A percentile compares a stretch with the other conserved stretches of the same genome.
Evolutionary conservation across 1,140 invertebrate species (phyloP).

Genomic region (Diuraphis noxia): DNA sequence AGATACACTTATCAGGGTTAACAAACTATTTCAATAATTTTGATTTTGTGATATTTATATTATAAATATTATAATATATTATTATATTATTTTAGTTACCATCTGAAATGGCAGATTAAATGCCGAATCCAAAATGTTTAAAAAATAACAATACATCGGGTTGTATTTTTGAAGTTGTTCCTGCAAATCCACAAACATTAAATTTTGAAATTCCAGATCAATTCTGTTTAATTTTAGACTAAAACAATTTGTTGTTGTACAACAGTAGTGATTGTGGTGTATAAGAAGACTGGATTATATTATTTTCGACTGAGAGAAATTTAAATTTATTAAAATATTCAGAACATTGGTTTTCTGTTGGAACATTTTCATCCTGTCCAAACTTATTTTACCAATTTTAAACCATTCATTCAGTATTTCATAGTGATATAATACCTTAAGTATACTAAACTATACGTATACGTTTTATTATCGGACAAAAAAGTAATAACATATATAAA

Average conservation of each 20-base stretch:
- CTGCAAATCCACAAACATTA: slow-evolving; percentile 9
- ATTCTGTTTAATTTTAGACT: background rate
- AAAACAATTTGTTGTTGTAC: background rate
- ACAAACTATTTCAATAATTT: no score
- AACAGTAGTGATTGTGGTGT: background rate
- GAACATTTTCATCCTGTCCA: background rate
- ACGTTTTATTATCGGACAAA: background rate
- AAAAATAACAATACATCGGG: background rate
- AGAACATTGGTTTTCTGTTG: background rate
- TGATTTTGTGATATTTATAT: background rate
- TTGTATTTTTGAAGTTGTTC: background rate
- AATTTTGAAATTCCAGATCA: slow-evolving; percentile 1
- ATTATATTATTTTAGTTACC: background rate
- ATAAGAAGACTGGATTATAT: background rate
- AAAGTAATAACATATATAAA: background rate
- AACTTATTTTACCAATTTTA: slow-evolving; percentile 9
- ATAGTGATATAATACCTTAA: background rate
- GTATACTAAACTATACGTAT: no score
- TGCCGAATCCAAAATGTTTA: background rate
- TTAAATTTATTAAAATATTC: slow-evolving; percentile 10
- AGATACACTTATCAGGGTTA: no score
- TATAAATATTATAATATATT: background rate
- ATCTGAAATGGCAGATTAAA: background rate
- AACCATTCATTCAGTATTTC: background rate
- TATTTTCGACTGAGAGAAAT: background rate